Percentiles rank a stretch among this genome's conserved stretches.
Evolutionary conservation across 1,140 invertebrate species (phyloP).

Genomic region (Drosophila ironensis): DNA sequence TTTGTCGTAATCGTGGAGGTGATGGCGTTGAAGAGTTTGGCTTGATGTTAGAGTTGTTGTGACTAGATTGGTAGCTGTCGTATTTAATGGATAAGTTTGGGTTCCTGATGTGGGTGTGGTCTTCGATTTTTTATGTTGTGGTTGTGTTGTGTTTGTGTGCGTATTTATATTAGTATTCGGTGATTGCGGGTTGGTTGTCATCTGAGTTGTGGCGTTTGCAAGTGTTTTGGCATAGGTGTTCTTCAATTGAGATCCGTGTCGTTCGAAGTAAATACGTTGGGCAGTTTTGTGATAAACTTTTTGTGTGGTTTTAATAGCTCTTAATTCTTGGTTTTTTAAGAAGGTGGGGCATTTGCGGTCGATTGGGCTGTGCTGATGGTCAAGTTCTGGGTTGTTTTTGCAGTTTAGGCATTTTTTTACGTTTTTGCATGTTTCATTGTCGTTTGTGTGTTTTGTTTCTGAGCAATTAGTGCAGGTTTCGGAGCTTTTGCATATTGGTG

Average conservation of each 20-base stretch:
- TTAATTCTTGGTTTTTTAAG: slow-evolving; percentile 5
- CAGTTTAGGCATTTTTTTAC: not conserved
- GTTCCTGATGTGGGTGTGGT: no score
- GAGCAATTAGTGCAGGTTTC: not conserved
- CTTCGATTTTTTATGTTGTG: not conserved
- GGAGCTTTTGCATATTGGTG: not conserved
- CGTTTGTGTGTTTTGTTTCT: not conserved
- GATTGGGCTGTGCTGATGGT: slow-evolving; percentile 5
- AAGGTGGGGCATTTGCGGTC: slow-evolving; percentile 12
- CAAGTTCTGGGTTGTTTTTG: not conserved
- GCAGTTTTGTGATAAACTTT: slow-evolving; percentile 10
- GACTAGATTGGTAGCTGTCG: no score
- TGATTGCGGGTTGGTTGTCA: not conserved
- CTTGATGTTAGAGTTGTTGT: no score
- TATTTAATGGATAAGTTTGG: no score
- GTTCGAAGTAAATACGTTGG: not conserved
- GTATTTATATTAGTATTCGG: not conserved
- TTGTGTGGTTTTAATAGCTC: slow-evolving; percentile 7
- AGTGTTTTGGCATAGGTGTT: slow-evolving; percentile 8
- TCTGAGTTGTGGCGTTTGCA: slow-evolving; percentile 2
- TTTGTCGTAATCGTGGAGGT: no score
- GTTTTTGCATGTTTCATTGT: not conserved
- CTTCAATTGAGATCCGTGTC: not conserved
- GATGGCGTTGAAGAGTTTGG: no score
- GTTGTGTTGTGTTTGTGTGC: not conserved